Evolutionary conservation across 2,113 vertebrate species (phyloP).

Genomic region (Gorsachius goisagi): DNA sequence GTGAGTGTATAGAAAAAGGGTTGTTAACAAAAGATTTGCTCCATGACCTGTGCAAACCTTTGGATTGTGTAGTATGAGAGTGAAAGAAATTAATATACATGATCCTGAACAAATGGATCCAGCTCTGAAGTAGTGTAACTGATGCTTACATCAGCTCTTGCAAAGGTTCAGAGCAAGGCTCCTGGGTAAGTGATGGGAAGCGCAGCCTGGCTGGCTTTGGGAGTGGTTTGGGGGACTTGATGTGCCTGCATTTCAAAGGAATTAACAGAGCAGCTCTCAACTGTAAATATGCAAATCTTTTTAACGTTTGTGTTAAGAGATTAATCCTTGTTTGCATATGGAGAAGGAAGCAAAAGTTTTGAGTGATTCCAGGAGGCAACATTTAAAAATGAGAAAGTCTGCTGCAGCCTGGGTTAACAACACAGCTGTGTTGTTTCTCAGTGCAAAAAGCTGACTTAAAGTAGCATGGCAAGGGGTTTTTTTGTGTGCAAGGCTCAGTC

Average conservation of each 20-base stretch:
- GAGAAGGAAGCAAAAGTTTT: background rate
- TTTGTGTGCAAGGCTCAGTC: background rate
- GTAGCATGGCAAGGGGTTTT: background rate
- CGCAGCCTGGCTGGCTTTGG: background rate
- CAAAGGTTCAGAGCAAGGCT: background rate
- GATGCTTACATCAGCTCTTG: background rate
- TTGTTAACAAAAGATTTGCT: background rate
- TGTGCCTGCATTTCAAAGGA: background rate
- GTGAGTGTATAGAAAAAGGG: background rate
- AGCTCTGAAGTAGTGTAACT: background rate
- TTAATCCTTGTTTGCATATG: rapidly evolving
- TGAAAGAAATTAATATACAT: background rate
- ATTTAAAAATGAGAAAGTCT: background rate
- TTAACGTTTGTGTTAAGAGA: background rate
- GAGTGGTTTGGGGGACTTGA: rapidly evolving
- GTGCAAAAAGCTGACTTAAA: background rate
- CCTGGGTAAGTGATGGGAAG: background rate
- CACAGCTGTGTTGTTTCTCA: background rate
- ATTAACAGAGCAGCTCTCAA: background rate
- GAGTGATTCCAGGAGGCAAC: background rate
- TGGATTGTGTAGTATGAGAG: background rate
- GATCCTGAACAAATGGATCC: background rate
- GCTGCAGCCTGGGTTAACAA: background rate
- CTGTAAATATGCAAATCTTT: background rate
- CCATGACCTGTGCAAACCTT: background rate